Conservation (phyloP, 2,888 invertebrate genomes). For the Anagyrus pseudococci region DNA sequence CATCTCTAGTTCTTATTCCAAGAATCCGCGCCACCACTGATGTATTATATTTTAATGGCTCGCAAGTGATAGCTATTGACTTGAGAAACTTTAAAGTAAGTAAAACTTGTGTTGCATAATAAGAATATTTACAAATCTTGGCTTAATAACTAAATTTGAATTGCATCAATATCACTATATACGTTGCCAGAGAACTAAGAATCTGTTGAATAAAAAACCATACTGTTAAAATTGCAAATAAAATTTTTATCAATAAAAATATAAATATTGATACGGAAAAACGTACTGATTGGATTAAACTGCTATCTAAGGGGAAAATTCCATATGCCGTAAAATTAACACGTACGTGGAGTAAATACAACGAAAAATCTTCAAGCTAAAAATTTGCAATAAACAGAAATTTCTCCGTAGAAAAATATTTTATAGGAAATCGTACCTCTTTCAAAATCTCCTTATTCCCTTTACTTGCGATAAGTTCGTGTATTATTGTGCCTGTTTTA, state of each 20-base stretch:
- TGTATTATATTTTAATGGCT: no score
- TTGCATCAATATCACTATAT: constrained; percentile 20
- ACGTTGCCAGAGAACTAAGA: constrained; percentile 23
- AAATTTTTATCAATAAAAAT: neutral
- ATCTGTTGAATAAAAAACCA: constrained; percentile 11
- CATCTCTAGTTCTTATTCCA: neutral
- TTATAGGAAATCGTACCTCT: neutral
- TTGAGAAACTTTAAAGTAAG: no score
- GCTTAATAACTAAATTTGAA: no score
- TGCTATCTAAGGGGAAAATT: constrained; percentile 26
- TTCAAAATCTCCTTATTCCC: neutral
- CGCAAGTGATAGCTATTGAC: no score
- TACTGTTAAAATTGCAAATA: neutral
- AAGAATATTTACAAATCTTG: no score
- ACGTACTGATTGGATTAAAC: constrained; percentile 28
- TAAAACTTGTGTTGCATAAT: no score
- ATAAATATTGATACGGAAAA: neutral
- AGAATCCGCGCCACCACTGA: no score
- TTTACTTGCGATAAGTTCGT: neutral
- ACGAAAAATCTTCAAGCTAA: constrained; percentile 31
- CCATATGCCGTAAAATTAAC: constrained; percentile 21
- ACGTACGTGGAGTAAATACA: constrained; percentile 24
- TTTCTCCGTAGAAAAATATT: neutral
- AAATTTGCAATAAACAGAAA: neutral
- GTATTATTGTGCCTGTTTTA: neutral